A percentile compares a stretch with the other conserved stretches of the same genome.
These are phyloP conservation scores for Limnephilus lunatus DNA, from an alignment of 2,888 invertebrate genomes.

Conservation along the genomic window DNA sequence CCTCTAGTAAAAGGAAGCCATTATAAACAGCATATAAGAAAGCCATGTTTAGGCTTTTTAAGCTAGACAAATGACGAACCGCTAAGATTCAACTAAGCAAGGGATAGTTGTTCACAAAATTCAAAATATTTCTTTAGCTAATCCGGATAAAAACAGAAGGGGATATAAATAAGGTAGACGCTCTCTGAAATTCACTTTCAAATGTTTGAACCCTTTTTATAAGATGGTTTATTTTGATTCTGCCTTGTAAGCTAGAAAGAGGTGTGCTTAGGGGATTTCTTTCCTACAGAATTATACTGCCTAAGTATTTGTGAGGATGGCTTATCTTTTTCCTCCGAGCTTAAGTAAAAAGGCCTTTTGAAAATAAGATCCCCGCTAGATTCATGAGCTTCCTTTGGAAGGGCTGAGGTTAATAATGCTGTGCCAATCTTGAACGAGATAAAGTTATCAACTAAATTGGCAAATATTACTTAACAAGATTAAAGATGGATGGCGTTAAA, in stretches of 20 bases:
- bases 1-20: neutral
- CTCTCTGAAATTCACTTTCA: neutral
- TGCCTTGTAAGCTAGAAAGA: constrained; percentile 23
- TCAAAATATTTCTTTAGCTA: neutral
- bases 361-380: constrained; percentile 11
- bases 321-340: constrained; percentile 29
- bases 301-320: constrained; percentile 45
- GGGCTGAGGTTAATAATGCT: constrained; percentile 41
- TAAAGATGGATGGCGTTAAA: constrained; percentile 33
- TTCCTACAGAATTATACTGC: constrained; percentile 58
- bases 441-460: constrained; percentile 43
- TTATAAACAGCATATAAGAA: constrained; percentile 60
- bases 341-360: neutral
- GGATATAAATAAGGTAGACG: neutral
- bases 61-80: constrained; percentile 63
- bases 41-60: constrained; percentile 56
- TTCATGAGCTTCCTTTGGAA: neutral
- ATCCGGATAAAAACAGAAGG: neutral
- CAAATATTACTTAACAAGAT: constrained; percentile 41
- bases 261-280: constrained; percentile 46
- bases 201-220: neutral
- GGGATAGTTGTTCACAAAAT: neutral
- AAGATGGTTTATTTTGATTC: neutral
- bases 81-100: constrained; percentile 37
- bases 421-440: constrained; percentile 39